Conservation (phyloP, 2,113 vertebrate genomes). For the Ranitomeya variabilis region DNA sequence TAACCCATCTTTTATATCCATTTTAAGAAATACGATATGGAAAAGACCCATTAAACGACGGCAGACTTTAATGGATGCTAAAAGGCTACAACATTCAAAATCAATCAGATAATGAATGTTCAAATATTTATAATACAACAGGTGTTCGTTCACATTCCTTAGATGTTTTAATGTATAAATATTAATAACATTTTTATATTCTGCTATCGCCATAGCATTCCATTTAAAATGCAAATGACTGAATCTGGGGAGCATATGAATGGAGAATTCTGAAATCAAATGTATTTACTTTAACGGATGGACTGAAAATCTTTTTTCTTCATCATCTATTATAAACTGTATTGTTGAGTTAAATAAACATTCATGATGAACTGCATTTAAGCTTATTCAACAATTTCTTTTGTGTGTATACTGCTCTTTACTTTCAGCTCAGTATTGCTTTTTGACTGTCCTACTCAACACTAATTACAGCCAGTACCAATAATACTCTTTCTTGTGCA, state of each 20-base stretch:
- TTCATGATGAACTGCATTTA: conserved; percentile 39
- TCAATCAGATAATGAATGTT: conserved; percentile 57
- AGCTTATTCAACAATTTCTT: conserved; percentile 30
- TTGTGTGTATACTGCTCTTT: conserved; percentile 39
- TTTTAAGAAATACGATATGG: conserved; percentile 19
- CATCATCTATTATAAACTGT: conserved; percentile 38
- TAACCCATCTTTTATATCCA: conserved; percentile 10
- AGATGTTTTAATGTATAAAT: conserved; percentile 57
- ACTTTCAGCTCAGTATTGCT: conserved; percentile 7
- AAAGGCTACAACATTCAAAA: conserved; percentile 51
- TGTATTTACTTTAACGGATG: conserved; percentile 37
- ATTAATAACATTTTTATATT: conserved; percentile 57
- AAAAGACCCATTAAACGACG: conserved; percentile 41
- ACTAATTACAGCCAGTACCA: conserved; percentile 9
- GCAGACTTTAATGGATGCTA: conserved; percentile 55
- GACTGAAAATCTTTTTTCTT: conserved; percentile 25
- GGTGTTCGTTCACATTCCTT: conserved; percentile 52
- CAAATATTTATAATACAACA: conserved; percentile 58
- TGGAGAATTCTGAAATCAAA: conserved; percentile 35
- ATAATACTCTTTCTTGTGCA: conserved; percentile 18
- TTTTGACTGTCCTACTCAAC: conserved; percentile 25
- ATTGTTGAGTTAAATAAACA: conserved; percentile 52
- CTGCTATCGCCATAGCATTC: conserved; percentile 37
- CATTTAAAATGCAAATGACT: conserved; percentile 50
- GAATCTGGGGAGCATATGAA: conserved; percentile 45